Conservation (phyloP, 1,140 invertebrate genomes). For the Leptestheria dahalacensis region DNA sequence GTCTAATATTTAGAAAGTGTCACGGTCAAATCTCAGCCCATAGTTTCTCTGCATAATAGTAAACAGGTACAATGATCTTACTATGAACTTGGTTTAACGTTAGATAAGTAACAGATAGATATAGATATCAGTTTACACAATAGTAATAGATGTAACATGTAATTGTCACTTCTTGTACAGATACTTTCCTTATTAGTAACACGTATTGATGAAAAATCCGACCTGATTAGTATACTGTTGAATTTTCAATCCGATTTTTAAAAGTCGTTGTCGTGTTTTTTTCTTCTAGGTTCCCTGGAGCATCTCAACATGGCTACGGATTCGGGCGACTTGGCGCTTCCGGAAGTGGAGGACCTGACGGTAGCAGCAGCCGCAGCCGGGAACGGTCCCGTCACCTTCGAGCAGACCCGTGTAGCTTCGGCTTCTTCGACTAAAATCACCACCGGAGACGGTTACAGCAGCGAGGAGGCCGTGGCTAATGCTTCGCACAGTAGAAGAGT, state of each 20-base stretch:
- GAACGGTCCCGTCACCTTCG: slow-evolving; percentile 36
- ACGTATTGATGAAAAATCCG: no score
- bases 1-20: no score
- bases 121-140: no score
- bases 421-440: slow-evolving; percentile 51
- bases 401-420: slow-evolving; percentile 58
- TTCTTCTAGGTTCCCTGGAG: background rate
- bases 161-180: no score
- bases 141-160: no score
- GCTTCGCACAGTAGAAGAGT: slow-evolving; percentile 58
- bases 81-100: no score
- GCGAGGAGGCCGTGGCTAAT: slow-evolving; percentile 52
- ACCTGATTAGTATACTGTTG: no score
- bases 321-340: background rate
- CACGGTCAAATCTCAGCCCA: no score
- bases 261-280: background rate
- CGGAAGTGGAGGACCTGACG: slow-evolving; percentile 12
- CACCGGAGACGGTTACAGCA: slow-evolving; percentile 53
- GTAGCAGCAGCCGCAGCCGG: slow-evolving; percentile 17
- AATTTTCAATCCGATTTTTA: background rate
- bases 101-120: no score
- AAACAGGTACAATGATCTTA: no score
- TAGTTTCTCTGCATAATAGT: no score
- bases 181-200: no score
- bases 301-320: background rate